Evolutionary conservation across 2,113 vertebrate genomes (phyloP), one percentile per base, ranked within the genome.

Genomic region (Vimba vimba): DNA sequence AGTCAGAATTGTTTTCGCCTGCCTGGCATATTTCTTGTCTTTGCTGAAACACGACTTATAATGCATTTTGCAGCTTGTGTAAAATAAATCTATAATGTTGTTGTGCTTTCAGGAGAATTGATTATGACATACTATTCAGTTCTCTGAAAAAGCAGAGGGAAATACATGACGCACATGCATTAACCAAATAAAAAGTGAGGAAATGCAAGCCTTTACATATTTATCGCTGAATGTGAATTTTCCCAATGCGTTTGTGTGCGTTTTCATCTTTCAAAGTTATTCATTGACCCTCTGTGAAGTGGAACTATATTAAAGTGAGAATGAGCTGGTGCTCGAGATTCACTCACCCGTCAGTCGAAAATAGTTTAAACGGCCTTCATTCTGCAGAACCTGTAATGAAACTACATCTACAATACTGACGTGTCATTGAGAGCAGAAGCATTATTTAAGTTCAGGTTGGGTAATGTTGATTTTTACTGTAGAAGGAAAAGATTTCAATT

Each of bases 41-140:
- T 36, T 39, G 19, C 11, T 79, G 21, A 59, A 57, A 36, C 52
- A 57, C 2, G 19, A 30, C 33, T 60, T 79, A 36, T 60, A 79
- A 79, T 25, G 23, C 6, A 59, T 79, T 79, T 59, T 79, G 76
- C 52, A 59, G 59, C 79, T 81, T 21, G n/a, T 47, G 79, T 64
- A 66, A 81, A 81, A 66, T 66, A 66, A 81, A 81, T 81, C n/a
- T 81, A 47, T 81, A n/a, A 19, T 45, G 59, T 21, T 45, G 57
- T 66, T 80, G 7, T 25, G 79, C 59, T 12, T 81, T 27, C n/a
- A 5, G 27, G 30, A 17, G 59, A 81, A 81, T 66, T 66, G 39
- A 80, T 80, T 64, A 81, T 66, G 79, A 81, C n/a, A 64, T 45
- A 11, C n/a, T 25, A n/a, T 47, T 81, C 79, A 81, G 15, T 10